Evolutionary conservation across 2,113 vertebrate species (phyloP), one percentile per base, ranked within the genome.

Genomic region (Pituophis catenifer): DNA sequence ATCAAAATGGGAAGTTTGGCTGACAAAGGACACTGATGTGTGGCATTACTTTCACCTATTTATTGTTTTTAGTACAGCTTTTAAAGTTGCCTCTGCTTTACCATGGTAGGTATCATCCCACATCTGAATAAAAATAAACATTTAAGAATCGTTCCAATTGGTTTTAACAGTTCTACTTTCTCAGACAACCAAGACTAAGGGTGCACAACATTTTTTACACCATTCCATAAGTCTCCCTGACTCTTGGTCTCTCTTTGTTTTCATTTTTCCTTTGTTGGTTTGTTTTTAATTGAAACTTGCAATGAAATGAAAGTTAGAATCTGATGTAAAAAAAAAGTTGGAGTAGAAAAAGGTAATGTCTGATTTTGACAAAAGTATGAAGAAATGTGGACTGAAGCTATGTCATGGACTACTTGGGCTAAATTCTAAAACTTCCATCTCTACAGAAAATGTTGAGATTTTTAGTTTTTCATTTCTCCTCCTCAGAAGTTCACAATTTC

Each of bases 1-100:
- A 88, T 48, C 57, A 87, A 88, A 70, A 62, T 91, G 38, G n/a
- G 92, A 92, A 93, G 91, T 91, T 92, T 93, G 94, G 89, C 57
- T 50, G 5, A 17, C 50, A 92, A 94, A 58, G 5, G 81, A 88
- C 12, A 65, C 9, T 2, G 1, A 13, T 12, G 33, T 81, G 6
- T 81, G 29, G 53, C 86, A 88, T 88, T 54, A 53, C 3, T 88
- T 48, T 88, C 52, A 54, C 15, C 52, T 53, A 88, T 29, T 29
- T 54, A 29, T n/a, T 53, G 26, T 53, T 88, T n/a, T 26, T 54
- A 52, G 48, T 88, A 88, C 93, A 92, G 88, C 54, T 91, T 57
- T 8, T 89, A 50, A 4, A 50, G 19, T 92, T 93, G 9, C 8
- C 3, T 86, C 62, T 93, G 19, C 89, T 93, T 95, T 89, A 54